Evolutionary conservation across 2,888 invertebrate species (phyloP), one percentile per base, ranked within the genome.

Genomic region (Drosophila macrospina): DNA sequence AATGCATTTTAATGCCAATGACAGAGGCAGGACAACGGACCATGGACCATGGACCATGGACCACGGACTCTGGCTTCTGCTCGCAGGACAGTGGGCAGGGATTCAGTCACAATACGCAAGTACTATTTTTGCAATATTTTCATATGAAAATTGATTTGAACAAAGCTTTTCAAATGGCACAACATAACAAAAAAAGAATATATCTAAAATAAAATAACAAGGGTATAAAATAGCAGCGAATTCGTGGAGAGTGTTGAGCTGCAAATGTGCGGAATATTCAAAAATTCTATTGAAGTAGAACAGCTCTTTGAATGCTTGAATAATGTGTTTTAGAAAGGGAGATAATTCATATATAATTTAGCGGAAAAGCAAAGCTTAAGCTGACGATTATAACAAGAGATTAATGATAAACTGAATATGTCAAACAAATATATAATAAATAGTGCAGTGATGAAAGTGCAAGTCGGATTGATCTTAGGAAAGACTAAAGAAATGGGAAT

Each of bases 1-100:
- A 86, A 86, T 80, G 52, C 80, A 76, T 68, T 86, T 76, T 47
- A 80, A 63, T 69, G 67, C 80, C 72, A 72, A n/a, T 47, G 44
- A 59, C 78, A 64, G 74, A 34, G 44, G 42, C 61, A 15, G 52
- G 37, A 52, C 28, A 30, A 13, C 45, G 32, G 5, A 32, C 59
- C 13, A 13, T 32, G 16, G 42, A 51, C 26, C 37, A 47, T n/a
- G 10, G 36, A 30, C 28, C 28, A 28, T 8, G 7, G 8, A 28
- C 8, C 6, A 6, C 6, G 28, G 28, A 28, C 5, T 28, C 42
- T 47, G 28, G 15, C 30, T 7, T 4, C 16, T 32, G 32, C 15
- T 6, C 45, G 20, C 32, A n/a, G 47, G 28, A 30, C 30, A 45
- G 6, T 2, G 28, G 10, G 8, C 11, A 47, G 30, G 5, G 15